Evolutionary conservation across 2,113 vertebrate genomes (phyloP).

Genomic region (Tetrax tetrax): DNA sequence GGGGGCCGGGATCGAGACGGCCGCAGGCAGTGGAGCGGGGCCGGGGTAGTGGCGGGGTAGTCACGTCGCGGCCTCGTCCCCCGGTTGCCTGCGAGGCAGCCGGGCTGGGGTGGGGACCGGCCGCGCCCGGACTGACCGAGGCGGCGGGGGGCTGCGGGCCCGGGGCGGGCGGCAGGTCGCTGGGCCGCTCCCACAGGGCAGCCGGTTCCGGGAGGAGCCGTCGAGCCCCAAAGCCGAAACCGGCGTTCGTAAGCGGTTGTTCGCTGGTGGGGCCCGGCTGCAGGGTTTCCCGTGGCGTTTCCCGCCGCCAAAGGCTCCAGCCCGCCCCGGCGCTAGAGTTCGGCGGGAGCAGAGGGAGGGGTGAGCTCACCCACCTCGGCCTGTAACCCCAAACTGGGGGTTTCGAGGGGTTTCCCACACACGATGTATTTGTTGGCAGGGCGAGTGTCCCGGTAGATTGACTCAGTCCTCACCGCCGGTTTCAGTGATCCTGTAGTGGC

Average conservation of each 20-base stretch:
- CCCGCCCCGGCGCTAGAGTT: accelerated
- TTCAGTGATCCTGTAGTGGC: neutral
- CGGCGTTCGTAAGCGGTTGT: neutral
- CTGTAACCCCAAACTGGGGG: accelerated
- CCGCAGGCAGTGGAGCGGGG: neutral
- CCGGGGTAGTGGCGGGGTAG: neutral
- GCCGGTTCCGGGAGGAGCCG: neutral
- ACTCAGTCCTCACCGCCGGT: accelerated
- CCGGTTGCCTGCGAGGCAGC: neutral
- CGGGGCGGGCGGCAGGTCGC: neutral
- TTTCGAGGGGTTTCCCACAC: no score
- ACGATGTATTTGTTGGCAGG: neutral
- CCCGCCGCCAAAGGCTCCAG: neutral
- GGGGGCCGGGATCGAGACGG: neutral
- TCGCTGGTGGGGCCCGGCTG: accelerated
- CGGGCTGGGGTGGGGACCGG: neutral
- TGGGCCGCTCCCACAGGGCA: neutral
- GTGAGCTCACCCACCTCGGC: neutral
- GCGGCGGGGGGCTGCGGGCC: neutral
- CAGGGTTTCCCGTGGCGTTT: accelerated
- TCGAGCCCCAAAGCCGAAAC: accelerated
- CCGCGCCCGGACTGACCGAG: neutral
- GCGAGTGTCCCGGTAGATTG: no score
- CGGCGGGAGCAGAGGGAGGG: neutral
- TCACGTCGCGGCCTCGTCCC: no score